phyloP scores from a whole-genome alignment of 37 sponge, comb jelly and placozoan genomes.

The Beroe ovata region DNA sequence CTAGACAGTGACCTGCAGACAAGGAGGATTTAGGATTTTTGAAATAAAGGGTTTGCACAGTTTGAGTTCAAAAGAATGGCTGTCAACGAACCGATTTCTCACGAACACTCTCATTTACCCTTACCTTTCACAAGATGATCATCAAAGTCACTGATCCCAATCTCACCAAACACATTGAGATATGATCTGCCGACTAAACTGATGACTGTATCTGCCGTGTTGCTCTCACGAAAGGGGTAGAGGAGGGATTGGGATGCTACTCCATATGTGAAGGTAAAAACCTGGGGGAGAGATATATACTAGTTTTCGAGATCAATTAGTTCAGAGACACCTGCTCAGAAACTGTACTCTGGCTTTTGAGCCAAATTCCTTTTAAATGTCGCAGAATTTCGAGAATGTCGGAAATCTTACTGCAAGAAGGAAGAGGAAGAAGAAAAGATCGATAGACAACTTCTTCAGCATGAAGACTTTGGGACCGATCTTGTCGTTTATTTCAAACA shows the following conservation, averaged over 20 bases:
- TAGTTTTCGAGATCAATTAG: too few species aligned
- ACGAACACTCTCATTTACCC: too few species aligned
- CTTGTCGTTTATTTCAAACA: constrained; percentile 54
- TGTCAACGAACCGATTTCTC: too few species aligned
- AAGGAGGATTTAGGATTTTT: too few species aligned
- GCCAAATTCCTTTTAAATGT: too few species aligned
- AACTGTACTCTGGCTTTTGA: too few species aligned
- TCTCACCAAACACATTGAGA: constrained; percentile 62
- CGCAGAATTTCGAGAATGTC: too few species aligned
- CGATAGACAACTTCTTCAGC: constrained; percentile 57
- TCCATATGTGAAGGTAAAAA: constrained; percentile 32
- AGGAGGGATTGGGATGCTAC: constrained; percentile 56
- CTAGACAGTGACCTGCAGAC: neutral
- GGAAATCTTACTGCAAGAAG: constrained; percentile 17
- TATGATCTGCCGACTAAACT: constrained; percentile 18
- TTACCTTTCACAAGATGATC: neutral
- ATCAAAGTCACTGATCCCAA: neutral
- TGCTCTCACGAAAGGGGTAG: constrained; percentile 46
- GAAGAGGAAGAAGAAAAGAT: constrained; percentile 66
- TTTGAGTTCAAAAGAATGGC: too few species aligned
- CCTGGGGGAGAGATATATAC: too few species aligned
- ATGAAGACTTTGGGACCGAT: constrained; percentile 66
- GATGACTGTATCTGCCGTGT: neutral
- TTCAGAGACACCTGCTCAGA: too few species aligned
- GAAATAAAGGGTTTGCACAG: too few species aligned